Base-by-base conservation (phyloP, 2,888 invertebrate species). In the Monochamus alternatus region DNA sequence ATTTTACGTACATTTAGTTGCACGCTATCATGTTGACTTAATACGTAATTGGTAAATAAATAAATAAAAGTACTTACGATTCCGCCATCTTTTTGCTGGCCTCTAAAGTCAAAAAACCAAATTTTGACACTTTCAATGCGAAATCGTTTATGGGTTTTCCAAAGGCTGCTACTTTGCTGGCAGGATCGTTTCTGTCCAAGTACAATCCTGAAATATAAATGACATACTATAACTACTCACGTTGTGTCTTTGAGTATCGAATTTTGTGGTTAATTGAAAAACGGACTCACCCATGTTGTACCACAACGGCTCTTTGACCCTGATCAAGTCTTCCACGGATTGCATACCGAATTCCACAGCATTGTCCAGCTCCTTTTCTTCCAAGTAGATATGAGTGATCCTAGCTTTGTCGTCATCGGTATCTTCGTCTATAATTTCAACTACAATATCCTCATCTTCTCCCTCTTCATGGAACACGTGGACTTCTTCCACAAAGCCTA, bases 41-140 rank as follows among this genome's bases (percentile, higher is more conserved):
- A 4, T 38, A 38, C 38, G 2, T 4, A 7, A 7, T 38, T 7
- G 2, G 38, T 7, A 38, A 38, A 7, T 38, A 38, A 4, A 38
- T 38, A 38, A 38, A 38, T 38, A 38, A 38, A 3, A 10, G 31
- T 68, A 83, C 92, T 91, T 84, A 94, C 94, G 91, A 83, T 84
- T 86, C 90, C 81, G 89, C 91, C 52, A 95, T 89, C 83, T 91
- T 91, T 32, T 90, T 88, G 3, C 93, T 91, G 0, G 94, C 93
- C 85, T 94, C 93, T 1, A 94, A 89, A 0, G 93, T 91, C 0
- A 94, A 94, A 84, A 93, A 94, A 0, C 94, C 95, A 81, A 92
- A 93, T 80, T 91, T 90, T 22, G 94, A 91, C 80, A 92, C 91
- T 60, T 90, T 89, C 68, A 91, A 90, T 0, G 93, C 92, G 84